Evolutionary conservation across 2,888 invertebrate genomes (phyloP), one percentile per base, ranked within the genome.

Genomic region (Antheraea assamensis): DNA sequence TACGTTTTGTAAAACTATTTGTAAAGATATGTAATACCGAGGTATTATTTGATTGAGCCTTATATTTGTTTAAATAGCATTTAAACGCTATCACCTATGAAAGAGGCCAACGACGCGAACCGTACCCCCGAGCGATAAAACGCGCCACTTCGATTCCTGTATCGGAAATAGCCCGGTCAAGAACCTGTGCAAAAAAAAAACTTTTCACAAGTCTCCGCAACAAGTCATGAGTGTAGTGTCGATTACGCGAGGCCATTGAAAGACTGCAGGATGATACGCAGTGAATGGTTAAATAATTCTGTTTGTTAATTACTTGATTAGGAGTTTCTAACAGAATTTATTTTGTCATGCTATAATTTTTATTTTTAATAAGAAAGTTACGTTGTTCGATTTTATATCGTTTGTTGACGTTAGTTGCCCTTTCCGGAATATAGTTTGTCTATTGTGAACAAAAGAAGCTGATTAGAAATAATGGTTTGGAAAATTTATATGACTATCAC

Each of bases 161-260:
- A 81, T 85, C 90, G 90, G 90, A 92, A 90, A 92, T 90, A 90
- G 88, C 88, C 77, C 88, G 88, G 92, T 91, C 91, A 89, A 86
- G 88, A 83, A 90, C 90, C 90, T 86, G 85, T 78, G 61, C 64
- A 47, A 55, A 73, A 73, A 71, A 70, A 71, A 31, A 58, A 30
- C 47, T 71, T 71, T 70, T 58, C 58, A 7, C 58, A 52, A 42
- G 21, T 49, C 71, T 58, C 58, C 70, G 58, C 70, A 42, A 24
- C 24, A 31, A 21, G 64, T 71, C 55, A 49, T 52, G 24, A 68
- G 58, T 58, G 17, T 24, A 27, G 58, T 58, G 58, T 61, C 21
- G 49, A 58, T 58, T 21, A 52, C 52, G 10, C n/a, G 10, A 24
- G 58, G 5, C 58, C 13, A 24, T n/a, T 24, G 17, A 52, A 21